Percentiles rank a stretch among this genome's conserved stretches.
These are phyloP conservation scores for Steinernema hermaphroditum DNA, from an alignment of 2,888 invertebrate species.

Conservation along the genomic window DNA sequence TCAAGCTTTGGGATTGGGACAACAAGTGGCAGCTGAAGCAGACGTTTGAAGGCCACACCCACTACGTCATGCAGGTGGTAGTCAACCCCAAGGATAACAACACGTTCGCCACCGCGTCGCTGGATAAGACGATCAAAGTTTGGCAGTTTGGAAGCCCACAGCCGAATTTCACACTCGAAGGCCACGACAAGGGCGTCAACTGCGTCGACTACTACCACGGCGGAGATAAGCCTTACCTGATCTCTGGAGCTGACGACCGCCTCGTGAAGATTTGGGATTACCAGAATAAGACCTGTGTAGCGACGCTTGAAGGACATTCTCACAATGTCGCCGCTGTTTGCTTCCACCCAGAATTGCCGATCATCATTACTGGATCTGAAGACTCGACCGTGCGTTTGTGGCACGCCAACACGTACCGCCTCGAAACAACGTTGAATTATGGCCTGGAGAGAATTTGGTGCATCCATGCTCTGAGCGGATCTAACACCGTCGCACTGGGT, in stretches of 20 bases:
- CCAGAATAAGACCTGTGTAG: constrained; percentile 97
- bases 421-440: constrained; percentile 94
- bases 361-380: constrained; percentile 85
- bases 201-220: constrained; percentile 99
- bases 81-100: constrained; percentile 99
- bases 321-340: constrained; percentile 87
- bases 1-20: constrained; percentile 99
- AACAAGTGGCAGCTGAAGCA: constrained; percentile 97
- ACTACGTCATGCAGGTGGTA: constrained; percentile 99
- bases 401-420: constrained; percentile 93
- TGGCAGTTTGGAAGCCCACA: constrained; percentile 98
- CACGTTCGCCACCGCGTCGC: constrained; percentile 97
- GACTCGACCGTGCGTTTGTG: constrained; percentile 86
- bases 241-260: constrained; percentile 96
- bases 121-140: constrained; percentile 94
- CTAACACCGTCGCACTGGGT: constrained; percentile 80
- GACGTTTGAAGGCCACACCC: constrained; percentile 94
- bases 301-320: constrained; percentile 93
- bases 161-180: constrained; percentile 96
- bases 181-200: constrained; percentile 96
- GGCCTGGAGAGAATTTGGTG: constrained; percentile 98
- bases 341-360: constrained; percentile 96
- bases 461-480: constrained; percentile 72
- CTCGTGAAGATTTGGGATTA: constrained; percentile 99
- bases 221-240: constrained; percentile 97